A percentile compares a stretch with the other conserved stretches of the same genome.
Conservation (phyloP, 2,113 vertebrate species). For the Nesoenas mayeri region DNA sequence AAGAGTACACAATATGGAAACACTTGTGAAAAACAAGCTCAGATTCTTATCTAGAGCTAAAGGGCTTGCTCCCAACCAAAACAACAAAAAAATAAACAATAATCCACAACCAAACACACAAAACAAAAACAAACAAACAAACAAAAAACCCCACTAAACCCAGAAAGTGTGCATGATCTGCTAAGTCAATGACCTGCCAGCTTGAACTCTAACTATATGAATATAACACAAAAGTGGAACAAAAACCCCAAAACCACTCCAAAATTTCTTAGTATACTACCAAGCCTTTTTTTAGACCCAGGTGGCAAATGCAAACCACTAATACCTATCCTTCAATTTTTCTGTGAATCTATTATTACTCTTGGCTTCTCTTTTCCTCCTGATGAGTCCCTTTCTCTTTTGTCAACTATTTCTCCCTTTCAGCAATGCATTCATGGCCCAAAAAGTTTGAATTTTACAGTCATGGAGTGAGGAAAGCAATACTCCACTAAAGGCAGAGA, state of each 20-base stretch:
- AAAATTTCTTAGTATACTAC: neutral
- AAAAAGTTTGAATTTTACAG: neutral
- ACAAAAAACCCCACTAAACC: neutral
- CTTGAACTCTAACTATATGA: neutral
- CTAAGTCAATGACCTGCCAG: neutral
- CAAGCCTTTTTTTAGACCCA: neutral
- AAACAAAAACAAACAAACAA: neutral
- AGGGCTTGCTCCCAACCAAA: neutral
- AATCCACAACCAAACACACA: neutral
- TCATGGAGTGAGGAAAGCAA: neutral
- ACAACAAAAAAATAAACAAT: neutral
- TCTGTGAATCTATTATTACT: neutral
- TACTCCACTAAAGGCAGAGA: neutral
- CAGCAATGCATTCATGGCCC: neutral
- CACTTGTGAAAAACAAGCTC: neutral
- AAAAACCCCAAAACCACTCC: accelerated
- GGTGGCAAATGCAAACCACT: neutral
- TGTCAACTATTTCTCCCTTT: neutral
- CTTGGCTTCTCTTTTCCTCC: neutral
- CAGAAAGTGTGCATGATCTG: neutral
- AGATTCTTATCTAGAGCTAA: neutral
- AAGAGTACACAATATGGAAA: neutral
- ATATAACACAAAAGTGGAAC: neutral
- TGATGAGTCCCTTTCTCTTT: neutral
- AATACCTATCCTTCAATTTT: neutral